phyloP scores from a whole-genome alignment of 2,113 vertebrate genomes.

The Brachyistius frenatus region DNA sequence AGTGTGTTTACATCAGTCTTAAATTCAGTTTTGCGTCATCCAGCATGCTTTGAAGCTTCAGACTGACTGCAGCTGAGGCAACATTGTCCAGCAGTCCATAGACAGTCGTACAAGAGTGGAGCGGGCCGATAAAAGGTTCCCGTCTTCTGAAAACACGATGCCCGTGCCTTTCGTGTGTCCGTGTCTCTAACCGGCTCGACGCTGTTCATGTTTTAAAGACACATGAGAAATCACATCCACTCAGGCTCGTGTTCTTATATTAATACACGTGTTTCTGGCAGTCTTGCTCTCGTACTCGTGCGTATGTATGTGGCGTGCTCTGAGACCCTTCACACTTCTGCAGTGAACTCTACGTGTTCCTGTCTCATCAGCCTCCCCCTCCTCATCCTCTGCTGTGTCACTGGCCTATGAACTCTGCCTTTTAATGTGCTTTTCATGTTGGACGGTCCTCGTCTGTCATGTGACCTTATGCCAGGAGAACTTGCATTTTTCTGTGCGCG shows the following conservation, averaged over 20 bases:
- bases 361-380: background rate
- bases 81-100: too few species aligned
- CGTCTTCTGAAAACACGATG: background rate
- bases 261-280: background rate
- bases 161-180: background rate
- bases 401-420: background rate
- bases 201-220: constrained; percentile 9
- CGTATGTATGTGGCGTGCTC: too few species aligned
- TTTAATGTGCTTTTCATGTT: constrained; percentile 71
- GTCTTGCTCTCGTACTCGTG: background rate
- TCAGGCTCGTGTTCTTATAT: background rate
- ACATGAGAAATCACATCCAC: background rate
- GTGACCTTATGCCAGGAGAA: constrained; percentile 1
- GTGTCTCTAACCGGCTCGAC: background rate
- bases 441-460: background rate
- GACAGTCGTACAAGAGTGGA: too few species aligned
- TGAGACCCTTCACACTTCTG: too few species aligned
- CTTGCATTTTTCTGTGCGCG: too few species aligned
- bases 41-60: too few species aligned
- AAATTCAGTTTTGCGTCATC: too few species aligned
- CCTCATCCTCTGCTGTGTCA: constrained; percentile 31
- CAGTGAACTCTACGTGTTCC: background rate
- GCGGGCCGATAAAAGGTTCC: too few species aligned
- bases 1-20: too few species aligned
- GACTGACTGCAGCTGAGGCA: too few species aligned